These are phyloP conservation scores for Auanema sp. DNA, from an alignment of 2,888 invertebrate genomes.

Conservation along the genomic window DNA sequence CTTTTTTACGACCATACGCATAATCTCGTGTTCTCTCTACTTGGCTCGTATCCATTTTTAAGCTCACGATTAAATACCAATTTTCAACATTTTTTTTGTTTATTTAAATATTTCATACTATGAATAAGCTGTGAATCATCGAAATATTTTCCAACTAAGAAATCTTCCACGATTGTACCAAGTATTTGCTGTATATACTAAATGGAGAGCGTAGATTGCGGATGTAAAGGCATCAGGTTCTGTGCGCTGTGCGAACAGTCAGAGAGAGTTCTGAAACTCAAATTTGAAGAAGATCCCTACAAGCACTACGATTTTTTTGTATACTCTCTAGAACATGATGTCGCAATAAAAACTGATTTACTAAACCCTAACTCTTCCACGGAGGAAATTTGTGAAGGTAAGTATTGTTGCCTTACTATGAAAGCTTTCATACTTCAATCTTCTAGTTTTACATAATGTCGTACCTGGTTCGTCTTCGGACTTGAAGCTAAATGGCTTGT, in stretches of 20 bases:
- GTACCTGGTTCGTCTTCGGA: not conserved
- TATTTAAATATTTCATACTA: too few species aligned
- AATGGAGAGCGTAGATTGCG: slow-evolving; percentile 70
- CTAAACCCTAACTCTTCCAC: slow-evolving; percentile 30
- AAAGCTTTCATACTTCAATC: too few species aligned
- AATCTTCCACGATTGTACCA: too few species aligned
- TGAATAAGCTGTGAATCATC: too few species aligned
- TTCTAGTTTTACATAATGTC: slow-evolving; percentile 1
- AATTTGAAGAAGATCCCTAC: slow-evolving; percentile 31
- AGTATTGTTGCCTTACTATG: not conserved
- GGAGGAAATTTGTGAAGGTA: slow-evolving; percentile 36
- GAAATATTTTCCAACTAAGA: too few species aligned
- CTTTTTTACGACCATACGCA: too few species aligned
- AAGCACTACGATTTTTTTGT: slow-evolving; percentile 36
- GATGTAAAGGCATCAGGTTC: slow-evolving; percentile 88
- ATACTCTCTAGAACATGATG: slow-evolving; percentile 25
- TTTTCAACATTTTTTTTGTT: too few species aligned
- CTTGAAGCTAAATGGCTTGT: slow-evolving; percentile 61
- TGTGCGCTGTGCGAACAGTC: slow-evolving; percentile 83
- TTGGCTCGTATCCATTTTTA: too few species aligned
- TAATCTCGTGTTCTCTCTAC: too few species aligned
- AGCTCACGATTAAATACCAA: too few species aligned
- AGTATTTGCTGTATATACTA: too few species aligned
- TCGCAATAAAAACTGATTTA: slow-evolving; percentile 22
- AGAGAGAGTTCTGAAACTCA: slow-evolving; percentile 65